Evolutionary conservation across 1,140 invertebrate genomes (phyloP), one percentile per base, ranked within the genome.

Genomic region (Magallana ariakensis): DNA sequence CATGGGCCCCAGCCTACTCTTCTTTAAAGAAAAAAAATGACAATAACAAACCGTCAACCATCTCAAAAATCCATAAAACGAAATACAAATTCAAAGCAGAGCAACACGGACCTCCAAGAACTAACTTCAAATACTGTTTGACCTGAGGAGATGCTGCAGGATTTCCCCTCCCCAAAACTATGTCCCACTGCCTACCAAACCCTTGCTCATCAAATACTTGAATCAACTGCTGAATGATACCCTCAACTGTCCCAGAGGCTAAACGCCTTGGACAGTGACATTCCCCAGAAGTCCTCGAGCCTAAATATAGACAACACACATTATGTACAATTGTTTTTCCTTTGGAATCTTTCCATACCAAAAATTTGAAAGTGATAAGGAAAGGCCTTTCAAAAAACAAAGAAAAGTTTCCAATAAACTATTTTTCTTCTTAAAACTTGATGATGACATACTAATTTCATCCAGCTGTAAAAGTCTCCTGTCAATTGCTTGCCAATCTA

Each of bases 281-380:
- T 10, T 22, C 33, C 15, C 15, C 16, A 19, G 10, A 16, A 83
- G 53, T 66, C 58, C 54, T 83, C 7, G 19, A 53, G 58, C 83
- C 58, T 26, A 89, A 54, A n/a, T 22, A 55, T 56, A 15, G 15
- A 66, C 88, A 89, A 16, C 16, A 13, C 84, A 19, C n/a, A 80
- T 16, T 13, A 85, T 89, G 85, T 5, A 86, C 82, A 26, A 83
- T 53, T 15, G 85, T 87, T 80, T 89, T 87, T 46, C 88, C 88
- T 16, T 7, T 55, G 0, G 2, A 55, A 60, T 89, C 88, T 82
- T 85, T 89, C 88, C 85, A 86, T 13, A 87, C 88, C 46, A 87
- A 60, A 85, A 89, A 85, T 13, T 57, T n/a, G 26, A 53, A 54
- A 22, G 87, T 85, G 13, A 33, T 33, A 66, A 66, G 80, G 19